Conservation (phyloP, 2,113 vertebrate species). For the Brienomyrus brachyistius region DNA sequence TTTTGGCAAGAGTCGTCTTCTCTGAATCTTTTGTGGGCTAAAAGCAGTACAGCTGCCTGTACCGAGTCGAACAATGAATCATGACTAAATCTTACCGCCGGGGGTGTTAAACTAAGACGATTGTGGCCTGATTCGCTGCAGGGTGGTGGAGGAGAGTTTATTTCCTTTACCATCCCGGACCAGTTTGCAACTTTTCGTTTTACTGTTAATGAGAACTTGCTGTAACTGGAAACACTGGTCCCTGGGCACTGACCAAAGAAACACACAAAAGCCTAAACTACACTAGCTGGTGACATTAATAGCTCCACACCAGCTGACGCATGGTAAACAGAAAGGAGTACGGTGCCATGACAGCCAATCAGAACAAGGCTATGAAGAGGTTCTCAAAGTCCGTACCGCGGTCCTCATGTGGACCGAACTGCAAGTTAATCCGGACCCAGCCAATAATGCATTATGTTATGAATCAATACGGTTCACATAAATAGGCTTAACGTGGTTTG, state of each 20-base stretch:
- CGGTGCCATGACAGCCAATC: not conserved
- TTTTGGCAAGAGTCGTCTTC: not conserved
- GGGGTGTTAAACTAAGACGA: not conserved
- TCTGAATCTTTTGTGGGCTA: not conserved
- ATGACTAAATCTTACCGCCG: not conserved
- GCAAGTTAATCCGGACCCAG: no score
- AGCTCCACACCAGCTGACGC: not conserved
- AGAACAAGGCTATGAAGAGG: not conserved
- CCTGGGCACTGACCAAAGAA: not conserved
- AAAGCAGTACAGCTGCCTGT: not conserved
- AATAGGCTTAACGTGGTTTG: no score
- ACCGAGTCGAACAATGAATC: not conserved
- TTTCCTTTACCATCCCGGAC: not conserved
- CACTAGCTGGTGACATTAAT: not conserved
- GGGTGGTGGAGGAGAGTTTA: not conserved
- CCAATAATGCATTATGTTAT: no score
- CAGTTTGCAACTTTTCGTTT: not conserved
- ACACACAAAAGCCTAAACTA: not conserved
- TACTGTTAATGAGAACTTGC: not conserved
- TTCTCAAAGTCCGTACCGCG: not conserved
- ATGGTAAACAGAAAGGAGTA: not conserved
- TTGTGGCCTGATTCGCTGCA: not conserved
- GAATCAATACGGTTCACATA: no score
- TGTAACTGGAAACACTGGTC: not conserved
- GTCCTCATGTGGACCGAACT: no score